These are phyloP conservation scores for Apeltes quadracus DNA, from an alignment of 2,113 vertebrate species.

Conservation along the genomic window DNA sequence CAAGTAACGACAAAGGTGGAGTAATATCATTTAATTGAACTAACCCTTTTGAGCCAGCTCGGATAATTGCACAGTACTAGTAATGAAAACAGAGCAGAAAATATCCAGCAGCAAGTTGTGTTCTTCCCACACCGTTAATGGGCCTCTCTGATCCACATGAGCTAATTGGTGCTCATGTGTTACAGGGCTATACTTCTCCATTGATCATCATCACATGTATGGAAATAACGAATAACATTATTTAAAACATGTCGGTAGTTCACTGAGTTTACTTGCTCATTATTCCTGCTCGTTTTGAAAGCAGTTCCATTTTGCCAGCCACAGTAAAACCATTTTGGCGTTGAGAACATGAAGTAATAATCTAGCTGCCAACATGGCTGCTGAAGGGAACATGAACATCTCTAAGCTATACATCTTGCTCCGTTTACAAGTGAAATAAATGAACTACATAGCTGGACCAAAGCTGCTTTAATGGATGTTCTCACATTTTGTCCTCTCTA, in stretches of 20 bases:
- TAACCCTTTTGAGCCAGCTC: not conserved
- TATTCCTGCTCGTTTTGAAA: conserved; percentile 17
- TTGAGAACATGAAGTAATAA: conserved; percentile 24
- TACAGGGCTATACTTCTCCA: conserved; percentile 20
- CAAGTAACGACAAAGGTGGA: not conserved
- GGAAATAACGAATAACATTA: conserved; percentile 11
- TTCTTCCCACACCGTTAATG: conserved; percentile 16
- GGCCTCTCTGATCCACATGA: conserved; percentile 17
- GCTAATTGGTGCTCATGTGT: conserved; percentile 41
- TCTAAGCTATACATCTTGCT: conserved; percentile 15
- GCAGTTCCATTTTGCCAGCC: not conserved
- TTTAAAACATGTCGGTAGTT: conserved; percentile 31
- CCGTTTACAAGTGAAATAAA: conserved; percentile 23
- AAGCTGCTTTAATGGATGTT: conserved; percentile 4
- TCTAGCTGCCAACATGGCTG: conserved; percentile 17
- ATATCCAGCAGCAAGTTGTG: conserved; percentile 22
- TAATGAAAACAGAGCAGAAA: conserved; percentile 24
- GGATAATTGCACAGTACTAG: conserved; percentile 16
- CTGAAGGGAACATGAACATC: conserved; percentile 7
- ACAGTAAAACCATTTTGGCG: conserved; percentile 7
- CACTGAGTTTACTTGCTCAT: conserved; percentile 12
- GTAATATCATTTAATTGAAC: not conserved
- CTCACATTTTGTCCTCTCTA: not conserved
- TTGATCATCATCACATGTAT: conserved; percentile 33
- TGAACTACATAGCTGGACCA: not conserved